Conservation (phyloP, 2,797 vertebrate species). For the Phrynocephalus forsythii region DNA sequence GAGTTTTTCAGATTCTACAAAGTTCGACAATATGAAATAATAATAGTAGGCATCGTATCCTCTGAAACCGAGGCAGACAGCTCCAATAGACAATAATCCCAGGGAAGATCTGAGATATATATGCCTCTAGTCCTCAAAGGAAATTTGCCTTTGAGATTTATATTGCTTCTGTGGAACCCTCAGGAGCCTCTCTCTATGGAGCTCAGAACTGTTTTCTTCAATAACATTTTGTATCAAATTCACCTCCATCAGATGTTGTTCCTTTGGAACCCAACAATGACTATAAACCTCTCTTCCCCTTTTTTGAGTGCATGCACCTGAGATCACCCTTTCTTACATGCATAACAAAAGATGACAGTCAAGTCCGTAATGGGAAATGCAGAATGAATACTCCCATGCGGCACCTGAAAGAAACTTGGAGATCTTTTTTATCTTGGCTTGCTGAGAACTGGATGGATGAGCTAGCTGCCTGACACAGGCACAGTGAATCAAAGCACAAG, state of each 20-base stretch:
- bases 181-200: background rate
- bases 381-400: constrained; percentile 39
- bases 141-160: background rate
- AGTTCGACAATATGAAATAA: background rate
- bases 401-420: constrained; percentile 10
- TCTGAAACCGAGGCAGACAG: background rate
- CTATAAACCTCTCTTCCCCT: background rate
- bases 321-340: constrained; percentile 23
- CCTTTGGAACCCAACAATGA: constrained; percentile 10
- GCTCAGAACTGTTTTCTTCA: background rate
- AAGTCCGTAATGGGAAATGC: constrained; percentile 39
- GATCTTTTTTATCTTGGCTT: constrained; percentile 17
- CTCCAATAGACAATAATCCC: background rate
- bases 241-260: background rate
- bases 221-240: constrained; percentile 12
- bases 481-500: constrained; percentile 15
- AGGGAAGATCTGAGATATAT: background rate
- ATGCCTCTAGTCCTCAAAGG: background rate
- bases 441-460: constrained; percentile 23
- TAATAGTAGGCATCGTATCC: background rate
- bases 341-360: constrained; percentile 38
- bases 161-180: background rate
- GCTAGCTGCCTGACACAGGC: background rate
- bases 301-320: constrained; percentile 1
- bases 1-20: background rate